Base-by-base conservation (phyloP, 23 tunicate species). In the Aplidium turbinatum region DNA sequence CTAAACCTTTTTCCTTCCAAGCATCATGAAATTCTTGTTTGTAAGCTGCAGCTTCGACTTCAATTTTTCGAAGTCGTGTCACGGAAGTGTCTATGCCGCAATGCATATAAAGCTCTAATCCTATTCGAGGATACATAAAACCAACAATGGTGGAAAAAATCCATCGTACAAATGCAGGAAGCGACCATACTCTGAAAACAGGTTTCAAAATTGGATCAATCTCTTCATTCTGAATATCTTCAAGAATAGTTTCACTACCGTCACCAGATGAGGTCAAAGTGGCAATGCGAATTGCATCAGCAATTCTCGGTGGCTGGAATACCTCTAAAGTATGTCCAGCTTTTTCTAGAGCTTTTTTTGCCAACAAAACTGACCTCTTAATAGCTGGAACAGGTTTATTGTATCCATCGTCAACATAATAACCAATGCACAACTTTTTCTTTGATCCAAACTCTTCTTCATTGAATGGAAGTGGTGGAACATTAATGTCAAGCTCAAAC, bases 371-470 rank as follows among this genome's bases (percentile, higher is more conserved):
- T 21, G 90, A 85, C 33, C 97, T 45, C 66, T 77, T 38, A 9
- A 81, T 58, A 42, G 97, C 89, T 6, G 97, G 97, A 28, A 83
- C 80, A 4, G 97, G 97, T 72, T 83, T 66, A 20, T 24, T 57
- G 55, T 90, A 90, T 0, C 87, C 87, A 71, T 90, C 97, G 73
- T 90, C 97, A 26, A 4, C n/a, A 35, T 90, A 90, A 54, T 36
- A 90, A 30, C 97, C 97, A 52, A 90, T 90, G 5, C 90, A 36
- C 3, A 90, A 54, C 11, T 35, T 61, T n/a, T 55, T 20, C 27
- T 70, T 76, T 5, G 73, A 66, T 20, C 9, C 18, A 53, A 54
- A 88, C 32, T 78, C 89, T 42, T 83, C 27, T 7, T 38, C 63
- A 39, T 83, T 66, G 45, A 83, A 83, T 6, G 64, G 57, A 5